phyloP scores from a whole-genome alignment of 2,888 invertebrate genomes.

The Aspidiotus rigidus region DNA sequence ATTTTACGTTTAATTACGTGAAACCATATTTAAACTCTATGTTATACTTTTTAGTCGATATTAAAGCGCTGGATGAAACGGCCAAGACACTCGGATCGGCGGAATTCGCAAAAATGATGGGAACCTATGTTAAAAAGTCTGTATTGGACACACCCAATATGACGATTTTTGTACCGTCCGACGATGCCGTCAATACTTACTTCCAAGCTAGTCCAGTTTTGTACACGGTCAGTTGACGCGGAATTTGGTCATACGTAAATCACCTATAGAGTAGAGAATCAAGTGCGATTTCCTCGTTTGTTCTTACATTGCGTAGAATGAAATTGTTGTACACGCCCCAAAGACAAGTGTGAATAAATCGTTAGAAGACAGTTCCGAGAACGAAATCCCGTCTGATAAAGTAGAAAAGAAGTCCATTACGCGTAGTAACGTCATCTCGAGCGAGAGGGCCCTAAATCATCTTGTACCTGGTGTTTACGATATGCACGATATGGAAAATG shows the following conservation, averaged over 20 bases:
- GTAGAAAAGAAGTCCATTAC: slow-evolving; percentile 10
- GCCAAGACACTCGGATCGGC: slow-evolving; percentile 51
- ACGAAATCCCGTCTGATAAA: slow-evolving; percentile 26
- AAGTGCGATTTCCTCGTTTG: not conserved
- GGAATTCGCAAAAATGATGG: slow-evolving; percentile 49
- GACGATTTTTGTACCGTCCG: slow-evolving; percentile 47
- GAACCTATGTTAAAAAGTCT: slow-evolving; percentile 47
- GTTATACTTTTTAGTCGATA: slow-evolving; percentile 45
- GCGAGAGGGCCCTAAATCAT: slow-evolving; percentile 46
- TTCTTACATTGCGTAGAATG: slow-evolving; percentile 12
- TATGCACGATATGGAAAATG: slow-evolving; percentile 51
- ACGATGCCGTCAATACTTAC: slow-evolving; percentile 43
- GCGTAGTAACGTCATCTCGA: slow-evolving; percentile 12
- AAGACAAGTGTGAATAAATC: slow-evolving; percentile 14
- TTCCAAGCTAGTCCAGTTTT: slow-evolving; percentile 1
- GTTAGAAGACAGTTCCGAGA: slow-evolving; percentile 30
- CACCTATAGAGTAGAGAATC: too few species aligned
- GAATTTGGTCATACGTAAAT: too few species aligned
- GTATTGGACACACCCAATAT: slow-evolving; percentile 49
- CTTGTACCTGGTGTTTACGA: slow-evolving; percentile 50
- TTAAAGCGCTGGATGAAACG: slow-evolving; percentile 50
- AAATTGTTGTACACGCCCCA: slow-evolving; percentile 23
- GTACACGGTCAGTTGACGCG: slow-evolving; percentile 8
- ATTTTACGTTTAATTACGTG: too few species aligned
- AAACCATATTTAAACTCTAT: not conserved